phyloP scores from a whole-genome alignment of 2,888 invertebrate genomes.

The Malthinus flaveolus region DNA sequence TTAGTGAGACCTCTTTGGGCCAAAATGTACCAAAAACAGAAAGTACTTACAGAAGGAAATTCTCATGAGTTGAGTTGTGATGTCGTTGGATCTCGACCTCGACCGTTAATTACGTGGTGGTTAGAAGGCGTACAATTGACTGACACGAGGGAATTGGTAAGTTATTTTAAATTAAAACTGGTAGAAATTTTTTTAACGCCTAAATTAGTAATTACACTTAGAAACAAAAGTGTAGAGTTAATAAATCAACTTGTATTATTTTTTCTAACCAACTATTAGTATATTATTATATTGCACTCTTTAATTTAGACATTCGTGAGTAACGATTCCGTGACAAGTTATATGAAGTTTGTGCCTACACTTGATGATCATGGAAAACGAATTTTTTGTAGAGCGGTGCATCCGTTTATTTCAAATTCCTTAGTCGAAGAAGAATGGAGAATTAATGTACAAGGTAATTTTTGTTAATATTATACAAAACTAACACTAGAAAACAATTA shows the following conservation, averaged over 20 bases:
- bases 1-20: conserved; percentile 21
- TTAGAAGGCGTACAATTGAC: conserved; percentile 13
- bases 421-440: conserved; percentile 18
- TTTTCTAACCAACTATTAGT: too few relatives aligned
- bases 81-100: conserved; percentile 24
- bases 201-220: too few relatives aligned
- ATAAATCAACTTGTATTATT: background rate
- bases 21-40: conserved; percentile 19
- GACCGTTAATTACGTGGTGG: conserved; percentile 23
- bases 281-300: conserved; percentile 1
- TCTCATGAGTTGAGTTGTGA: conserved; percentile 24
- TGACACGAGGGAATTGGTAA: conserved; percentile 18
- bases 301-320: conserved; percentile 4
- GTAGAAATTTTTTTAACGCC: background rate
- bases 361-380: conserved; percentile 14
- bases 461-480: background rate
- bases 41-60: conserved; percentile 13
- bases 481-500: background rate
- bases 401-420: conserved; percentile 13
- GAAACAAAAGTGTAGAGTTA: too few relatives aligned
- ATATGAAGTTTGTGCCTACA: conserved; percentile 16
- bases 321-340: conserved; percentile 15
- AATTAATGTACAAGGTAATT: conserved; percentile 15
- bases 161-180: background rate
- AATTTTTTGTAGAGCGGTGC: conserved; percentile 15